Base-by-base conservation (phyloP, 2,888 invertebrate species). In the Pseudeuparius sepicola region DNA sequence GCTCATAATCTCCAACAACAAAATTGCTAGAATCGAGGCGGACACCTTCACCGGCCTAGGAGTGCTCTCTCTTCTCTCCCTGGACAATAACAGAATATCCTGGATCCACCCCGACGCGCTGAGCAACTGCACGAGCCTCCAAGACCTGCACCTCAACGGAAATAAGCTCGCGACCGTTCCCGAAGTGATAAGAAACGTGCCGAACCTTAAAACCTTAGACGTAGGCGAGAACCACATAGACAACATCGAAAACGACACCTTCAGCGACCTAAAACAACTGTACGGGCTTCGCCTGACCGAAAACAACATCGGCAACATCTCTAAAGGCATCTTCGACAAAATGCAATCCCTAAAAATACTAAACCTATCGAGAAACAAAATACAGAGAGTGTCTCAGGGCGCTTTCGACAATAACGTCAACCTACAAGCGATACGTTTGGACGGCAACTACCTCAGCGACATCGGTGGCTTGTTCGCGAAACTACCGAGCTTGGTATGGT, bases 201-300 rank as follows among this genome's bases (percentile, higher is more conserved):
- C 80, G 27, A 73, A 80, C 53, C 63, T 90, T 39, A 79, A 80
- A 60, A 80, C 81, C 12, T 66, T 92, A 41, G 86, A 88, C 62
- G 68, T 92, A 47, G 86, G 85, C 15, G 84, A 86, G 64, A 92
- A 90, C 63, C 75, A 80, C 54, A 82, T 92, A 51, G 73, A 77
- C 32, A 71, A 73, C 47, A 72, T 90, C 50, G 78, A 75, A 49
- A 81, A 83, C 56, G 75, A 79, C 37, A 82, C 84, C n/a, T 83
- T 89, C 54, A 73, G 75, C 58, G 75, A 78, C 47, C 73, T 89
- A 71, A 73, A 75, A 50, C 80, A 83, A 54, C 73, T 92, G 57
- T 81, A 81, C 54, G 81, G 85, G 13, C 66, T 92, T 38, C 70
- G 87, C 51, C 64, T 92, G 39, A 86, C 87, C 15, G 83, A 85